Evolutionary conservation across 2,797 vertebrate genomes (phyloP).

Genomic region (Pipistrellus pipistrellus): DNA sequence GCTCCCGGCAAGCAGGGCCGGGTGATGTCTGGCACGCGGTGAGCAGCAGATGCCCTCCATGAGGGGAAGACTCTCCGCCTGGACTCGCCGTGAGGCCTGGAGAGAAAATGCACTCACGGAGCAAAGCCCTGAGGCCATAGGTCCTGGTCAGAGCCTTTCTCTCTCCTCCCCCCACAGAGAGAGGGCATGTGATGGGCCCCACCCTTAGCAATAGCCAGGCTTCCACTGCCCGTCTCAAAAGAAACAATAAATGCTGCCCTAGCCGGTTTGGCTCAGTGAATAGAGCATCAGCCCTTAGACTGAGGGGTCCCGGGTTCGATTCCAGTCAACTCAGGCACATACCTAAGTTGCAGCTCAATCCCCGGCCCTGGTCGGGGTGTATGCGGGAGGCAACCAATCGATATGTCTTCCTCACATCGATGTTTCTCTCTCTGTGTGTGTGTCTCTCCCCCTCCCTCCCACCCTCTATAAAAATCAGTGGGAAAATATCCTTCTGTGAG

Average conservation of each 20-base stretch:
- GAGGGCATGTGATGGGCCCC: background rate
- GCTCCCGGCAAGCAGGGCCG: background rate
- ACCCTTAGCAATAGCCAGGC: background rate
- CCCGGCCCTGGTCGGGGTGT: background rate
- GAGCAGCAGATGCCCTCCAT: background rate
- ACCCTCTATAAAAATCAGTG: background rate
- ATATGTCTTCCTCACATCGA: background rate
- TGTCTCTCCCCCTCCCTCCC: background rate
- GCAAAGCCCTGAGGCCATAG: background rate
- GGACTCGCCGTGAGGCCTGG: background rate
- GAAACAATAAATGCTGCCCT: background rate
- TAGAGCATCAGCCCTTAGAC: background rate
- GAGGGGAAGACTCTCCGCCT: background rate
- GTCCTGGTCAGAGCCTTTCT: background rate
- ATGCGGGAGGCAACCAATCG: background rate
- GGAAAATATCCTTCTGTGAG: background rate
- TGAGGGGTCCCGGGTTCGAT: background rate
- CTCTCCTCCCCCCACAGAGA: background rate
- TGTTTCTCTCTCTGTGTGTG: background rate
- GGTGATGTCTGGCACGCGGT: rapidly evolving
- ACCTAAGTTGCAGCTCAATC: background rate
- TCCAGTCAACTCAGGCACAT: background rate
- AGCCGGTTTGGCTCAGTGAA: background rate
- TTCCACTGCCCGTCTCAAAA: background rate
- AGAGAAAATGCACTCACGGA: background rate